Base-by-base conservation (phyloP, 1,140 invertebrate genomes). In the Polypedilum vanderplanki region DNA sequence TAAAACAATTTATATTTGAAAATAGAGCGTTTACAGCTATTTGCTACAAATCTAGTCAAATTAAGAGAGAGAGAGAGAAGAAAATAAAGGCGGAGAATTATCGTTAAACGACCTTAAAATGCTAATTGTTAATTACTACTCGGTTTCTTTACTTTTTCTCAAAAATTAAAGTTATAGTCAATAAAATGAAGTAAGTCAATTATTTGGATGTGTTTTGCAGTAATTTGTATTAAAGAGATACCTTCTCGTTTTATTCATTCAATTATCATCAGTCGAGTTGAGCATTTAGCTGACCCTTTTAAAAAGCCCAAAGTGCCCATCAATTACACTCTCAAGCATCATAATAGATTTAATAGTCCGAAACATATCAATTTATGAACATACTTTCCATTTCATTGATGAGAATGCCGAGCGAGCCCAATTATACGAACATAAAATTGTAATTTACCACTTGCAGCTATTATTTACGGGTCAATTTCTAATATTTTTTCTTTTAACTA, bases 51-150 rank as follows among this genome's bases (percentile, higher is more conserved):
- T 33, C 5, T 33, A 1, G 24, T 33, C 24, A 5, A n/a, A n/a
- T n/a, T n/a, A n/a, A 33, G 24, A 33, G 24, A 33, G 24, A 33
- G 24, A 33, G 24, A 33, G 5, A 33, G 24, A 33, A 33, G 24
- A 33, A 33, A 33, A 33, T 33, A 33, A 33, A 33, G 24, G 24
- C 24, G 24, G 24, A 33, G 24, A 33, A 1, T 33, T 33, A 33
- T 3, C 17, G 65, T 70, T 70, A 70, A 70, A 67, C 9, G 17
- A 18, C 9, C 65, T 18, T 18, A 70, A 70, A 70, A 70, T 20
- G 8, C 9, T 18, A 70, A 22, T 70, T 70, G 65, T 70, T 70
- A 70, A 70, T 70, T 70, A 70, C 65, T 70, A 70, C 65, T 17
- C 65, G 65, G 18, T 20, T 70, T 70, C 4, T 70, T 70, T 57